Percentiles rank a stretch among this genome's conserved stretches.
Evolutionary conservation across 2,113 vertebrate species (phyloP).

Genomic region (Oceanodroma tethys): DNA sequence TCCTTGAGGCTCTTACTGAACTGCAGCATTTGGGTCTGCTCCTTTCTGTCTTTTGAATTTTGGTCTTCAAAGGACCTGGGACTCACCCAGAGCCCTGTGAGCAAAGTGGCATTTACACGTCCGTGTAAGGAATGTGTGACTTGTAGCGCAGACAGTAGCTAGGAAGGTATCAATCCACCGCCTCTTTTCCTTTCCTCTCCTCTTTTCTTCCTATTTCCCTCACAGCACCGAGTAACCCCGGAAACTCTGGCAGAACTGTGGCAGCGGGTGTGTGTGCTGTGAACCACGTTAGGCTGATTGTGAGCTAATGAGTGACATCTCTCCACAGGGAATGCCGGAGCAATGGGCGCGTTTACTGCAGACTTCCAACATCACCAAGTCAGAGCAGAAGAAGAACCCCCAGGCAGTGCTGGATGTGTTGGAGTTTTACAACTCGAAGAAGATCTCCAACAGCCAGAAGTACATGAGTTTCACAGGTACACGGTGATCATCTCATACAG

Average conservation of each 20-base stretch:
- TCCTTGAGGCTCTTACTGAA: neutral
- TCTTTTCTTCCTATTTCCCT: neutral
- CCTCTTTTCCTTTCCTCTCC: neutral
- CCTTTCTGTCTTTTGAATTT: neutral
- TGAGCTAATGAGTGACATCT: neutral
- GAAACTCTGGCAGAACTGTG: neutral
- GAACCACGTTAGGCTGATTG: fast-evolving
- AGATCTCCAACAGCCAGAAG: slow-evolving; percentile 93
- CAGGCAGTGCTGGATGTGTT: slow-evolving; percentile 93
- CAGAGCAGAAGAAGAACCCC: slow-evolving; percentile 97
- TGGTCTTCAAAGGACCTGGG: neutral
- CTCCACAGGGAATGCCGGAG: slow-evolving; percentile 90
- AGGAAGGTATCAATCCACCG: neutral
- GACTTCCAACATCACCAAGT: slow-evolving; percentile 96
- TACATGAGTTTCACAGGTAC: slow-evolving; percentile 97
- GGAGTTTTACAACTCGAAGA: slow-evolving; percentile 97
- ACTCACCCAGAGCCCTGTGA: neutral
- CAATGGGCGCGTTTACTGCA: slow-evolving; percentile 95
- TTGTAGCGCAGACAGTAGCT: neutral
- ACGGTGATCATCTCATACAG: fast-evolving
- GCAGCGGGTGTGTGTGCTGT: fast-evolving
- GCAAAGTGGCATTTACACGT: neutral
- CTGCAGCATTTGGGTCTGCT: neutral
- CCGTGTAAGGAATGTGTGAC: fast-evolving
- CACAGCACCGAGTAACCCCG: neutral